Evolutionary conservation across 2,888 invertebrate genomes (phyloP).

Genomic region (Drosophila stalkeri): DNA sequence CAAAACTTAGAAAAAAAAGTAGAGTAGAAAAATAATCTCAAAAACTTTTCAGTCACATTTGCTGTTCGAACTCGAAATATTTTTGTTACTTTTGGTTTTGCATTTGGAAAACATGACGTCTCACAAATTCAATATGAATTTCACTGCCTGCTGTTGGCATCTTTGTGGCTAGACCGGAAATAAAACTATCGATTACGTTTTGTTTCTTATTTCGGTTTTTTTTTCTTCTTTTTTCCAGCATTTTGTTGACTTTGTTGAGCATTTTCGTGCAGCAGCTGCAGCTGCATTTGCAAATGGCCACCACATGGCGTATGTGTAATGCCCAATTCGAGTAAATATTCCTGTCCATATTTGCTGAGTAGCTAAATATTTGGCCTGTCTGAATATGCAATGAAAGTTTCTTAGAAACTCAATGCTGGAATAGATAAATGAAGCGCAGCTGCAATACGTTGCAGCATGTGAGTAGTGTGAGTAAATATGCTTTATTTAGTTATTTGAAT

Average conservation of each 20-base stretch:
- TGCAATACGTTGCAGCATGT: conserved; percentile 31
- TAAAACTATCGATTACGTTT: conserved; percentile 47
- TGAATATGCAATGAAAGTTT: not conserved
- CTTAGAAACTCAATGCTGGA: too few species aligned
- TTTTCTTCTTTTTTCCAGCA: not conserved
- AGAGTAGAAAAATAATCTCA: conserved; percentile 1
- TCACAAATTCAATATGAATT: conserved; percentile 58
- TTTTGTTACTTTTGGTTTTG: conserved; percentile 40
- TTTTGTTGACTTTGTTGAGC: conserved; percentile 25
- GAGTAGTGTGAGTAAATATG: conserved; percentile 10
- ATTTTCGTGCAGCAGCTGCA: conserved; percentile 30
- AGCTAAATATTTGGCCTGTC: not conserved
- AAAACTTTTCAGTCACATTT: conserved; percentile 40
- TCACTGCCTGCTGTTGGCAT: conserved; percentile 45
- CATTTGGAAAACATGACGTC: conserved; percentile 36
- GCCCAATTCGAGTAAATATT: not conserved
- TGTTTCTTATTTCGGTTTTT: conserved; percentile 10
- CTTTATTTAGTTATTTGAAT: not conserved
- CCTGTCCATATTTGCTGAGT: not conserved
- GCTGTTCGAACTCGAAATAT: conserved; percentile 7
- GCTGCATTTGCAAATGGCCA: not conserved
- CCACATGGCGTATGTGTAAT: conserved; percentile 7
- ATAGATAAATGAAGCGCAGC: conserved; percentile 3
- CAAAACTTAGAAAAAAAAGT: conserved; percentile 3
- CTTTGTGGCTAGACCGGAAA: conserved; percentile 45